A percentile compares a stretch with the other conserved stretches of the same genome.
phyloP scores from a whole-genome alignment of 2,797 vertebrate species.

The Microcaecilia unicolor region DNA sequence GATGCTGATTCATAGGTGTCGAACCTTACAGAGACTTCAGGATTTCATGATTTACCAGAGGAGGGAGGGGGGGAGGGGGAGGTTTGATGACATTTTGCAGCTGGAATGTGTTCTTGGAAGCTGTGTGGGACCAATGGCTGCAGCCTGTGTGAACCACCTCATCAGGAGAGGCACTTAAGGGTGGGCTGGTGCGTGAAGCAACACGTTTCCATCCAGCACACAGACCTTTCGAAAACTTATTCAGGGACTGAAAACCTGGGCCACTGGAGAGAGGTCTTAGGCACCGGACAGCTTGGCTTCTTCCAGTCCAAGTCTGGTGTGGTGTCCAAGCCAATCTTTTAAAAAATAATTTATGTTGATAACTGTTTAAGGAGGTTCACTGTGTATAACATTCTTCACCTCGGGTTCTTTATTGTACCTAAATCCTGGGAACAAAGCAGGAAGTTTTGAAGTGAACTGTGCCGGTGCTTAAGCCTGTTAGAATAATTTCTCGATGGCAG shows the following conservation, averaged over 20 bases:
- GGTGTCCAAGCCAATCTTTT: slow-evolving; percentile 49
- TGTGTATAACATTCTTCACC: slow-evolving; percentile 14
- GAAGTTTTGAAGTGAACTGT: slow-evolving; percentile 2
- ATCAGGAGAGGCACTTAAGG: slow-evolving; percentile 38
- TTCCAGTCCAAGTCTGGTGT: slow-evolving; percentile 64
- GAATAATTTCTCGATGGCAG: no score
- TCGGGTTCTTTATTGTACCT: slow-evolving; percentile 17
- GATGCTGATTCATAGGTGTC: slow-evolving; percentile 52
- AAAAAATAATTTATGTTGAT: slow-evolving; percentile 3
- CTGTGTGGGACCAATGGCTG: slow-evolving; percentile 16
- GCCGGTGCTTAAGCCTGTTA: no score
- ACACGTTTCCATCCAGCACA: slow-evolving; percentile 19
- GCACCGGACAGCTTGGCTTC: slow-evolving; percentile 54
- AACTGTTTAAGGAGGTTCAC: slow-evolving; percentile 17
- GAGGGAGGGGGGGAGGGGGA: no score
- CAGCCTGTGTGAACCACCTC: slow-evolving; percentile 24
- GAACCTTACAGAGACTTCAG: neutral
- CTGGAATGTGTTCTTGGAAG: slow-evolving; percentile 20
- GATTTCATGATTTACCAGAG: no score
- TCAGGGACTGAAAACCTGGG: slow-evolving; percentile 61
- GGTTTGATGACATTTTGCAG: no score
- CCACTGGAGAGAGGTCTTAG: slow-evolving; percentile 74
- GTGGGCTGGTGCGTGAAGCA: no score
- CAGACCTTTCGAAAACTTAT: slow-evolving; percentile 24
- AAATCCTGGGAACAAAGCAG: neutral